Base-by-base conservation (phyloP, 2,797 vertebrate species). In the Pyrocephalus nanus region DNA sequence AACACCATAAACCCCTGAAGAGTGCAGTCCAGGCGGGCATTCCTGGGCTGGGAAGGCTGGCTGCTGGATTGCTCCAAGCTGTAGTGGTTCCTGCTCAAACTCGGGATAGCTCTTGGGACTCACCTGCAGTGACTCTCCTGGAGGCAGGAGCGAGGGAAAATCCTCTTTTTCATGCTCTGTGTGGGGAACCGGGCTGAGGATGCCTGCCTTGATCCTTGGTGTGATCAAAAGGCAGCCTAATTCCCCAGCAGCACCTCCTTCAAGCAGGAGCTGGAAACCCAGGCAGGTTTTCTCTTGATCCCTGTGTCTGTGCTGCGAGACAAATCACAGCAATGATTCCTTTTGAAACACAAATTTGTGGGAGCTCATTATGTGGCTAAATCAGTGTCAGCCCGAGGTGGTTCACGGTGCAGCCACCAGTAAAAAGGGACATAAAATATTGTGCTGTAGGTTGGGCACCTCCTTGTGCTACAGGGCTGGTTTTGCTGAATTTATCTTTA, bases 91-190 rank as follows among this genome's bases (percentile, higher is more conserved):
- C 22, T 27, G 3, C 15, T 19, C 6, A 57, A 77, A 74, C 4
- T 50, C 60, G 36, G 48, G 32, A 11, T 48, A 27, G 47, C 17
- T 70, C 23, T 55, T 58, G 43, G 78, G 84, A 6, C 10, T 65
- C n/a, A 8, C 0, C 2, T 5, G 34, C 38, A 48, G 21, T 4
- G 45, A 2, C 32, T 27, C 15, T 15, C 3, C 23, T 45, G 57
- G 29, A 48, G 45, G 18, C 11, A 81, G 66, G 18, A 92, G 54
- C 32, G 30, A 22, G 34, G 4, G 42, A 42, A 75, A 21, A 11
- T 71, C 19, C 16, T 53, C 21, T 34, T 67, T 47, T 60, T 36
- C 30, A 3, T 15, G 47, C 15, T 51, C 27, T 17, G 50, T 51
- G 48, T 50, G 15, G 78, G 58, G 57, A 69, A 15, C 17, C 2